A percentile compares a stretch with the other conserved stretches of the same genome.
phyloP scores from a whole-genome alignment of 2,888 invertebrate species.

The Entomobrya proxima region DNA sequence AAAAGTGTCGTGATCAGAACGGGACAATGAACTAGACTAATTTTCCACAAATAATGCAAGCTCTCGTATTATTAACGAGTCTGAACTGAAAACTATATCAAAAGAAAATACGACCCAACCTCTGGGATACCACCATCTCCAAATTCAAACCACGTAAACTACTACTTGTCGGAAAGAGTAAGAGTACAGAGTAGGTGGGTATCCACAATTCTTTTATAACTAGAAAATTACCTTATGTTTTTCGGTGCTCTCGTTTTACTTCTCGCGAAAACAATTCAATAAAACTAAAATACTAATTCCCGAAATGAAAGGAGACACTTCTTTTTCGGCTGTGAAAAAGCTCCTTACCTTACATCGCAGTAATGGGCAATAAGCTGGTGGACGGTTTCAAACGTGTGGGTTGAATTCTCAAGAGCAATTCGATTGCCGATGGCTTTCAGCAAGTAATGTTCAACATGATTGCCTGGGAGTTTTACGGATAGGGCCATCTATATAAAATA shows the following conservation, averaged over 20 bases:
- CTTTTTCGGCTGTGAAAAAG: background rate
- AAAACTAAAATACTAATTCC: background rate
- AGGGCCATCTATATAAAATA: no score
- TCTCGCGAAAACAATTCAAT: constrained; percentile 4
- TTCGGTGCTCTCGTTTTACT: background rate
- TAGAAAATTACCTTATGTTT: no score
- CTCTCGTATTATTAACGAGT: background rate
- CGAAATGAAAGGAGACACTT: background rate
- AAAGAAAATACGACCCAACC: background rate
- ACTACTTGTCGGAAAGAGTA: no score
- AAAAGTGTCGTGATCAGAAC: constrained; percentile 9
- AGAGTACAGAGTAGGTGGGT: no score
- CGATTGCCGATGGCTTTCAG: constrained; percentile 87
- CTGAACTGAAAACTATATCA: background rate
- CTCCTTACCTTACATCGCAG: constrained; percentile 89
- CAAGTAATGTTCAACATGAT: constrained; percentile 96
- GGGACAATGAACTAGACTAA: constrained; percentile 14
- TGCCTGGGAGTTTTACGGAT: constrained; percentile 92
- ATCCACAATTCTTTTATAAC: no score
- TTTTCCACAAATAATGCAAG: constrained; percentile 10
- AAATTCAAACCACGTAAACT: no score
- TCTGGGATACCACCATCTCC: background rate
- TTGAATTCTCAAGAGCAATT: constrained; percentile 93
- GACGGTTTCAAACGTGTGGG: constrained; percentile 94
- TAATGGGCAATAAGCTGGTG: constrained; percentile 95